A percentile compares a stretch with the other conserved stretches of the same genome.
Conservation (phyloP, 2,888 invertebrate species). For the Herminia tarsipennalis region DNA sequence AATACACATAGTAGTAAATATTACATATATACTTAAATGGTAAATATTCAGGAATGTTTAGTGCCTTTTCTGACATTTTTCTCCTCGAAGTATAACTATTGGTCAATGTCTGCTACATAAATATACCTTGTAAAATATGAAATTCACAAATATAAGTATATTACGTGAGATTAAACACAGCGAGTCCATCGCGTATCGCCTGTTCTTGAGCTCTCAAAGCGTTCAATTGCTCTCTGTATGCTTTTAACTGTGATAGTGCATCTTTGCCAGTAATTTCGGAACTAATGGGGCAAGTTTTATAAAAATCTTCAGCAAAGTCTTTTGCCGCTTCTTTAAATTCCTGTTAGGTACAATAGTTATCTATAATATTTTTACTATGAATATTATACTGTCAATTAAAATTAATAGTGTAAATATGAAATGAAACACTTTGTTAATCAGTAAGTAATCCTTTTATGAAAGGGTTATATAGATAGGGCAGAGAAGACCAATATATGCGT, state of each 20-base stretch:
- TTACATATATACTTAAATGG: too few species aligned
- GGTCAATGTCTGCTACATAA: too few species aligned
- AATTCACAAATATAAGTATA: not conserved
- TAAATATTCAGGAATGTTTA: too few species aligned
- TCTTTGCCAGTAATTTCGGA: constrained; percentile 85
- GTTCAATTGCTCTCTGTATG: constrained; percentile 82
- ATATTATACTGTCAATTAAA: too few species aligned
- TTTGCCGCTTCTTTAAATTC: constrained; percentile 89
- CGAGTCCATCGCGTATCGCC: constrained; percentile 88
- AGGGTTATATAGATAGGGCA: too few species aligned
- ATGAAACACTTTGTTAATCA: too few species aligned
- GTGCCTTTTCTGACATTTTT: too few species aligned
- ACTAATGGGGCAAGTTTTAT: constrained; percentile 87
- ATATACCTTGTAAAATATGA: not conserved
- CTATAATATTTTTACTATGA: not conserved
- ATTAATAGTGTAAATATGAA: too few species aligned
- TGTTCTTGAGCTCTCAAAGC: constrained; percentile 88
- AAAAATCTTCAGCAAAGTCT: constrained; percentile 89
- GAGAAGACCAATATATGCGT: too few species aligned
- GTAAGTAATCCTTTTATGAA: too few species aligned
- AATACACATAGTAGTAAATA: too few species aligned
- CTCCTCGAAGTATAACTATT: too few species aligned
- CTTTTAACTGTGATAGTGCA: constrained; percentile 84
- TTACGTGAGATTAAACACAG: constrained; percentile 90
- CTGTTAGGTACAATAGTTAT: constrained; percentile 45